Evolutionary conservation across 2,797 vertebrate genomes (phyloP).

Genomic region (Gallirallus australis): DNA sequence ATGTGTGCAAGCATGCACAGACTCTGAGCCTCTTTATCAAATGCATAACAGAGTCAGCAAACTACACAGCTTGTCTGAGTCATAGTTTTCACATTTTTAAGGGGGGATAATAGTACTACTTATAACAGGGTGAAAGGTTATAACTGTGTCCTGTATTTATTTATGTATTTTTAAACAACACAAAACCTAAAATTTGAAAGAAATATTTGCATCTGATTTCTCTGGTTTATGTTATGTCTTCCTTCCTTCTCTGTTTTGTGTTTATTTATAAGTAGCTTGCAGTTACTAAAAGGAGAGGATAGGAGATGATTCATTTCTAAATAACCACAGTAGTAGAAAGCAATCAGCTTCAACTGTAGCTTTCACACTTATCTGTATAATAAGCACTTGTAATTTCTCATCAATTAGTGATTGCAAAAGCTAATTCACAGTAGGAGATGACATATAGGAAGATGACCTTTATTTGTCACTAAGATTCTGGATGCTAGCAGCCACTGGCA

Average conservation of each 20-base stretch:
- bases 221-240: neutral
- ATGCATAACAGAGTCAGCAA: neutral
- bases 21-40: neutral
- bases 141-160: neutral
- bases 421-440: neutral
- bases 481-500: neutral
- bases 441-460: constrained; percentile 19
- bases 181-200: neutral
- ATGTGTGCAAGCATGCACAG: neutral
- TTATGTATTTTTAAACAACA: neutral
- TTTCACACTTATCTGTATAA: constrained; percentile 36
- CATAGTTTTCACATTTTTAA: neutral
- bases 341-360: constrained; percentile 33
- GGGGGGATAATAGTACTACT: neutral
- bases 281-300: constrained; percentile 38
- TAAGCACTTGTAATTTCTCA: constrained; percentile 37
- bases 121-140: neutral
- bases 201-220: neutral
- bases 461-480: neutral
- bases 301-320: constrained; percentile 45
- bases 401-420: constrained; percentile 21
- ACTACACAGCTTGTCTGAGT: neutral
- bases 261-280: neutral
- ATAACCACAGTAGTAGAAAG: constrained; percentile 12
- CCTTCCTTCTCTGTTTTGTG: constrained; percentile 1